Evolutionary conservation across 2,113 vertebrate genomes (phyloP), one percentile per base, ranked within the genome.

Genomic region (Petrocephalus zakoni): DNA sequence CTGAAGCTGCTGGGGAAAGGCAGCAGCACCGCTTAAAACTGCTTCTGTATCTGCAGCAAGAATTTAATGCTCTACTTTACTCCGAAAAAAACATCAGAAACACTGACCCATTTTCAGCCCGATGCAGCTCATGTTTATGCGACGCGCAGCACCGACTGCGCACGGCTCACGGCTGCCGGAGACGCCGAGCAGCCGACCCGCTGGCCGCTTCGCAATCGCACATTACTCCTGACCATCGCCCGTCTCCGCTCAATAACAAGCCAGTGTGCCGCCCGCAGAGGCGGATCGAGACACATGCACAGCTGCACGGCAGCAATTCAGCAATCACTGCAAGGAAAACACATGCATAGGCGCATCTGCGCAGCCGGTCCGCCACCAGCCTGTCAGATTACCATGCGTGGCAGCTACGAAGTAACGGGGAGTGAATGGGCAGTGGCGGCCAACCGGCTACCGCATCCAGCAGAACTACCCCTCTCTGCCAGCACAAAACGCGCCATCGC

Each of bases 31-130:
- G 4, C 37, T 78, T 78, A 49, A 84, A 52, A 21, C n/a, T 6
- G 22, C 19, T 53, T 7, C 5, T 25, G 15, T 56, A 83, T 52
- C 34, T 82, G 75, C 75, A 58, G n/a, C 29, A 15, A 21, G 22
- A 56, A 88, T 88, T 47, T 82, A 37, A 82, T 58, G 87, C 87
- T 88, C 87, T 25, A 83, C 3, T 58, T 88, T 47, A 49, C 15
- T 19, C 72, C 13, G 29, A 19, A 47, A 9, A 72, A 68, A 25
- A 72, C 0, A 9, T 72, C 46, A 37, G 17, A 51, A 46, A 72
- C 55, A 68, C 21, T 68, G 58, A 87, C 58, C 58, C 25, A 55
- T 29, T 86, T 86, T 15, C 13, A 86, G n/a, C 15, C 84, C 25
- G 34, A 86, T 21, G 25, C 52, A 86, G 29, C 21, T 86, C 84